Conservation (phyloP, 2,113 vertebrate species). For the Fulmarus glacialis region DNA sequence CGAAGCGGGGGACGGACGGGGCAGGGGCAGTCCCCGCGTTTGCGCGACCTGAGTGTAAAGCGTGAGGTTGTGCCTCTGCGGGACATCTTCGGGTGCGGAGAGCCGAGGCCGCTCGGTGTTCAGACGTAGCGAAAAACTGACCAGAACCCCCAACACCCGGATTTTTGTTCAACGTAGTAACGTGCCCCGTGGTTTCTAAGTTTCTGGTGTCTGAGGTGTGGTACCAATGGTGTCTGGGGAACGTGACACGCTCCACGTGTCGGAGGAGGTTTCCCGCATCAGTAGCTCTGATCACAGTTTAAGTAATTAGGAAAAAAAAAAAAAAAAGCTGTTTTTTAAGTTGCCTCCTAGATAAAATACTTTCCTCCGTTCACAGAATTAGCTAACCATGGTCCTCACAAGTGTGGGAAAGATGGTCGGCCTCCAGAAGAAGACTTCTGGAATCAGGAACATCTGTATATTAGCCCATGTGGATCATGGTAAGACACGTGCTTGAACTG, state of each 20-base stretch:
- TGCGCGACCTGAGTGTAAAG: accelerated
- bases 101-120: accelerated
- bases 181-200: accelerated
- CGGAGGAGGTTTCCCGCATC: accelerated
- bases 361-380: not conserved
- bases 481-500: slow-evolving; percentile 52
- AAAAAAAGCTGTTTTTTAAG: accelerated
- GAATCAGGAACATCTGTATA: slow-evolving; percentile 93
- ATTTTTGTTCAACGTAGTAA: accelerated
- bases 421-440: slow-evolving; percentile 84
- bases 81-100: too few species aligned
- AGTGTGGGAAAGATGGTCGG: slow-evolving; percentile 81
- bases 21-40: too few species aligned
- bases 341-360: accelerated
- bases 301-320: too few species aligned
- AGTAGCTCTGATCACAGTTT: accelerated
- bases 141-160: accelerated
- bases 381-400: slow-evolving; percentile 78
- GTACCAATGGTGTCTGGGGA: accelerated
- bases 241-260: accelerated
- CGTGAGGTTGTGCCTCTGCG: too few species aligned
- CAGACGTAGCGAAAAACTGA: accelerated
- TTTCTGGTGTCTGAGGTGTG: accelerated
- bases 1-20: accelerated
- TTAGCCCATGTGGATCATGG: slow-evolving; percentile 96